These are phyloP conservation scores for Todiramphus chloris DNA, from an alignment of 2,113 vertebrate genomes.

Conservation along the genomic window DNA sequence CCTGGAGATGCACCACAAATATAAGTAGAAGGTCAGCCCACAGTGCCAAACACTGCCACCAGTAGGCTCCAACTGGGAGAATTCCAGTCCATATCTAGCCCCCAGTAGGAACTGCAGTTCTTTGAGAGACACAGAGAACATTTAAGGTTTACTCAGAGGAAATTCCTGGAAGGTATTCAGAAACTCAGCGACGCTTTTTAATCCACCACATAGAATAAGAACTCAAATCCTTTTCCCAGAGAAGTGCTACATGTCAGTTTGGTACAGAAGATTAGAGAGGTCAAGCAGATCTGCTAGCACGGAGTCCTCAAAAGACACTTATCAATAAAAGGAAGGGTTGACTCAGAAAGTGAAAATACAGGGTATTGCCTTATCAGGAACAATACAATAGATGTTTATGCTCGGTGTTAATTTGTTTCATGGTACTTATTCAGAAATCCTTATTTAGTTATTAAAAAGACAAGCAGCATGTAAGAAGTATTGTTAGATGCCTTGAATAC, in stretches of 20 bases:
- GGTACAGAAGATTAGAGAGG: not conserved
- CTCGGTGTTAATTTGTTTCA: not conserved
- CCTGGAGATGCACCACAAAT: not conserved
- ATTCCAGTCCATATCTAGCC: not conserved
- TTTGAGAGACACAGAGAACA: not conserved
- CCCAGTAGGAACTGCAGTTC: not conserved
- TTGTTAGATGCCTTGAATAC: not conserved
- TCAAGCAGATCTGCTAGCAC: not conserved
- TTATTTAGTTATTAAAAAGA: constrained; percentile 12
- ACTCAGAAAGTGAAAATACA: not conserved
- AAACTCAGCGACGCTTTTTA: not conserved
- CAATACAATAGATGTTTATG: not conserved
- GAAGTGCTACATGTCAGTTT: not conserved
- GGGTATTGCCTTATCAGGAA: not conserved
- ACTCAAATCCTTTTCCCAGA: not conserved
- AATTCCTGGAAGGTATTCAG: not conserved
- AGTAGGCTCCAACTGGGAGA: not conserved
- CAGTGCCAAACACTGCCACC: not conserved
- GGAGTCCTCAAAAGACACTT: not conserved
- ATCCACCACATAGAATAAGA: not conserved
- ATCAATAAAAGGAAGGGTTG: not conserved
- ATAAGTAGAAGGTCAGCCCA: not conserved
- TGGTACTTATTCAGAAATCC: not conserved
- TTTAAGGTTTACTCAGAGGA: not conserved
- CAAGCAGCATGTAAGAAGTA: not conserved